A percentile compares a stretch with the other conserved stretches of the same genome.
These are phyloP conservation scores for Enhydra lutris DNA, from an alignment of 2,113 vertebrate species.

Conservation along the genomic window DNA sequence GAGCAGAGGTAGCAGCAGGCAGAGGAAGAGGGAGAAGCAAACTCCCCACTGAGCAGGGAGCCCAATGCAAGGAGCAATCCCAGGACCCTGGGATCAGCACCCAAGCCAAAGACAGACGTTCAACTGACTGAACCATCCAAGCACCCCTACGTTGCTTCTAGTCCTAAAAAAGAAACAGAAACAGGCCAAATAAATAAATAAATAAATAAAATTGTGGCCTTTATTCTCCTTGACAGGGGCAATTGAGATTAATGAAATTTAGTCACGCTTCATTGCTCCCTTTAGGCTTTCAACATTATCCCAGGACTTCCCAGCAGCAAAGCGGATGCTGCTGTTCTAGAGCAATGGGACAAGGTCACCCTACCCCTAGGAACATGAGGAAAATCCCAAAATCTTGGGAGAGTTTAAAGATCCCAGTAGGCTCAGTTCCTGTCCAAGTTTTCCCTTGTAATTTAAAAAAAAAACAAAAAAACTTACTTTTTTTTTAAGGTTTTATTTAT, in stretches of 20 bases:
- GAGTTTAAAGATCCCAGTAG: not conserved
- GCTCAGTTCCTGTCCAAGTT: not conserved
- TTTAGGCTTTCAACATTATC: not conserved
- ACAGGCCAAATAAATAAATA: not conserved
- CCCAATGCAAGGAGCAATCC: no score
- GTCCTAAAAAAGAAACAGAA: not conserved
- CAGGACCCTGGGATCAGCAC: no score
- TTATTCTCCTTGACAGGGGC: not conserved
- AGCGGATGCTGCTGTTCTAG: not conserved
- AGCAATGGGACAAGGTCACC: not conserved
- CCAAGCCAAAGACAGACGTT: no score
- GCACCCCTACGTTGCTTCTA: not conserved
- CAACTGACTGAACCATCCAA: not conserved
- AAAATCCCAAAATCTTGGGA: not conserved
- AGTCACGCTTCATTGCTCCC: not conserved
- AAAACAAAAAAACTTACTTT: not conserved
- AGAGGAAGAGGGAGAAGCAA: no score
- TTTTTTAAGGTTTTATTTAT: no score
- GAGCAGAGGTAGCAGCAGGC: no score
- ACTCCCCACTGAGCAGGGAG: no score
- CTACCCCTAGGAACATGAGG: not conserved
- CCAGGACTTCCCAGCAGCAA: not conserved
- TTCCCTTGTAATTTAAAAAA: not conserved
- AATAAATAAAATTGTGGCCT: not conserved
- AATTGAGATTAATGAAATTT: slow-evolving; percentile 20